Evolutionary conservation across 1,140 invertebrate species (phyloP).

Genomic region (Laodelphax striatellus): DNA sequence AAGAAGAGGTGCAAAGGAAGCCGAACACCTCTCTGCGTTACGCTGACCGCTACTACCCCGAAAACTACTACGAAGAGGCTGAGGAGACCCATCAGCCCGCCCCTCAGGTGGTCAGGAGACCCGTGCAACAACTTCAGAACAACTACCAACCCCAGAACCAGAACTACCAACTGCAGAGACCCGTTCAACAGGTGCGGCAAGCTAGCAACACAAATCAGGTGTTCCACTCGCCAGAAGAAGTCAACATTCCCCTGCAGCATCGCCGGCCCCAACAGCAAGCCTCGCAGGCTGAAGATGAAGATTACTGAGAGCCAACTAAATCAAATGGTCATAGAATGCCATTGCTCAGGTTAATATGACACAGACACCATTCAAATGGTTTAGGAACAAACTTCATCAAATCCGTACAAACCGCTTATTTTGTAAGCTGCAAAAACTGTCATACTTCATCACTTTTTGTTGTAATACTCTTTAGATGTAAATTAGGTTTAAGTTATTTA

Average conservation of each 20-base stretch:
- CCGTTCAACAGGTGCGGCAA: constrained; percentile 6
- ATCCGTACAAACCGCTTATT: too few species aligned
- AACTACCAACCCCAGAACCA: constrained; percentile 11
- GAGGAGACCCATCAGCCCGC: constrained; percentile 9
- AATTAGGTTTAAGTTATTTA: too few species aligned
- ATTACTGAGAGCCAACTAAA: not conserved
- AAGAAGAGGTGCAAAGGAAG: constrained; percentile 63
- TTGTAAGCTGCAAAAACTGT: too few species aligned
- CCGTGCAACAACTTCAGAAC: not conserved
- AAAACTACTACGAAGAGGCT: constrained; percentile 22
- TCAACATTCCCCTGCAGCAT: constrained; percentile 71
- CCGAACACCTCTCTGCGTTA: constrained; percentile 74
- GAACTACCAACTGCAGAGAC: constrained; percentile 3
- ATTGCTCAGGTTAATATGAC: too few species aligned
- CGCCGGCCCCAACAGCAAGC: constrained; percentile 38
- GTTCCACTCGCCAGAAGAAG: constrained; percentile 70
- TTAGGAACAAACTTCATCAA: too few species aligned
- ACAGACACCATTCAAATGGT: too few species aligned
- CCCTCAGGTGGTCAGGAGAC: constrained; percentile 5
- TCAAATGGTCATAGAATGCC: too few species aligned
- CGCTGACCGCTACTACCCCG: constrained; percentile 51
- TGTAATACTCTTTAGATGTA: too few species aligned
- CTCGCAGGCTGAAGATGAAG: not conserved
- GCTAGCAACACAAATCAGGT: constrained; percentile 31
- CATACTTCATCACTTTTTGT: too few species aligned